Percentiles rank a stretch among this genome's conserved stretches.
Conservation (phyloP, 2,888 invertebrate genomes). For the Acanthoscelides obtectus region DNA sequence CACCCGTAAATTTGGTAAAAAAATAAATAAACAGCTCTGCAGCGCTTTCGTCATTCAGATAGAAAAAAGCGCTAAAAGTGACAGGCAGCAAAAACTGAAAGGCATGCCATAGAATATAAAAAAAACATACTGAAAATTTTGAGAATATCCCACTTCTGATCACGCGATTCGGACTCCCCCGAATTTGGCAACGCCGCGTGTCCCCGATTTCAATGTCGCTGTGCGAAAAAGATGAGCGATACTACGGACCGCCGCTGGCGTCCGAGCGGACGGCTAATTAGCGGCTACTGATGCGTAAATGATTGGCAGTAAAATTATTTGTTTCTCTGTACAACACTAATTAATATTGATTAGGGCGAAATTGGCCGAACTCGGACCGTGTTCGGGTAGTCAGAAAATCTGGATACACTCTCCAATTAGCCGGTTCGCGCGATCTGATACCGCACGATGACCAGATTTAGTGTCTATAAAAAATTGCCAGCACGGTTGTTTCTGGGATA, state of each 20-base stretch:
- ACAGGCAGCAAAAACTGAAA: no score
- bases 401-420: neutral
- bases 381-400: slow-evolving; percentile 6
- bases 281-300: slow-evolving; percentile 37
- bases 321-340: slow-evolving; percentile 24
- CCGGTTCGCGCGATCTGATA: neutral
- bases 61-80: no score
- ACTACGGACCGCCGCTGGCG: no score
- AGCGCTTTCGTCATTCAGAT: no score
- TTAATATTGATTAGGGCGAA: slow-evolving; percentile 27
- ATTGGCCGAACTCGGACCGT: slow-evolving; percentile 14
- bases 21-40: no score
- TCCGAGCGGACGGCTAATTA: slow-evolving; percentile 28
- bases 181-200: slow-evolving; percentile 12
- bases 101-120: no score
- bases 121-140: no score
- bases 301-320: slow-evolving; percentile 36
- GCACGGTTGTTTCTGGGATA: neutral
- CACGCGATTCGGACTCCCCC: no score
- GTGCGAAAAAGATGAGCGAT: neutral
- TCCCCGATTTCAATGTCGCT: neutral
- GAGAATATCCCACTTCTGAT: slow-evolving; percentile 1
- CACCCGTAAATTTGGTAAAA: no score
- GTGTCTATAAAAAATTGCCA: neutral
- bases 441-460: neutral